Percentiles rank a stretch among this genome's conserved stretches.
phyloP scores from a whole-genome alignment of 2,113 vertebrate genomes.

The Pterocles burchelli region DNA sequence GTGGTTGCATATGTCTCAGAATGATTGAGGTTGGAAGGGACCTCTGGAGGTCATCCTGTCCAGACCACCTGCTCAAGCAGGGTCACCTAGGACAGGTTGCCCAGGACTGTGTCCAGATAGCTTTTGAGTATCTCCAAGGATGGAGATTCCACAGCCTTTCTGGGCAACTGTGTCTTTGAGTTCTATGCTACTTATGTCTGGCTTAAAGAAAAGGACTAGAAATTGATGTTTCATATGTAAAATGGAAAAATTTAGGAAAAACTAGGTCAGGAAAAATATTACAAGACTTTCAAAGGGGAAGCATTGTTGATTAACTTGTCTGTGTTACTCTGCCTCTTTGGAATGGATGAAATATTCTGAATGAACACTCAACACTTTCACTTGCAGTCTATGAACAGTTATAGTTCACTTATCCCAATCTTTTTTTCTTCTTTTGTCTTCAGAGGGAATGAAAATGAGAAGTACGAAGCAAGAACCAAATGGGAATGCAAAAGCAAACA shows the following conservation, averaged over 20 bases:
- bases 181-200: not conserved
- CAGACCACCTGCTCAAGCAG: not conserved
- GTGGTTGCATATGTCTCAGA: not conserved
- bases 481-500: conserved; percentile 86
- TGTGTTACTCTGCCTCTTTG: not conserved
- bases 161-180: not conserved
- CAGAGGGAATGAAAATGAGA: conserved; percentile 98
- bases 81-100: not conserved
- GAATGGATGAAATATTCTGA: not conserved
- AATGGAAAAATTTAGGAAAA: not conserved
- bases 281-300: not conserved
- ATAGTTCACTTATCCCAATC: not conserved
- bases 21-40: not conserved
- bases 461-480: conserved; percentile 90
- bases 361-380: not conserved
- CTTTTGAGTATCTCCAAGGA: not conserved
- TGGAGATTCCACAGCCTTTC: not conserved
- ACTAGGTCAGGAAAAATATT: not conserved
- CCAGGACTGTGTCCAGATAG: accelerated
- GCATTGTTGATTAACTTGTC: not conserved
- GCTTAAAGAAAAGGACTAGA: not conserved
- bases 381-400: not conserved
- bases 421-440: not conserved
- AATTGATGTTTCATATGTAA: not conserved
- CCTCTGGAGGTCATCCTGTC: not conserved